Evolutionary conservation across 2,888 invertebrate species (phyloP).

Genomic region (Bombylius major): DNA sequence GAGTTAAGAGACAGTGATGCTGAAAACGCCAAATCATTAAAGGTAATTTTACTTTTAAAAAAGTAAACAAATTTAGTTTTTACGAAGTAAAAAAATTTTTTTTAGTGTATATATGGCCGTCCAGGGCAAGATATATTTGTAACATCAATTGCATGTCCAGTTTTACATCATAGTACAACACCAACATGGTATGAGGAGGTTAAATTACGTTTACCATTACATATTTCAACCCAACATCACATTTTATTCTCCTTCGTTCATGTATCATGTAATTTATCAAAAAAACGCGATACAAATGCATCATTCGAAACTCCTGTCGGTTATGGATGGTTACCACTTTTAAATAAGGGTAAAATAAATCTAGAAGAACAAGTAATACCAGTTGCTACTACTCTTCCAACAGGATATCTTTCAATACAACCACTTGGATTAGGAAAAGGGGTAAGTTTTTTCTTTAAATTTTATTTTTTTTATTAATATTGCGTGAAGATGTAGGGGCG

Average conservation of each 20-base stretch:
- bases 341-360: constrained; percentile 71
- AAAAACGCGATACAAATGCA: constrained; percentile 61
- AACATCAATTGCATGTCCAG: constrained; percentile 58
- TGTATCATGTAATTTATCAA: constrained; percentile 80
- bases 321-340: constrained; percentile 84
- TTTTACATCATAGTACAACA: constrained; percentile 78
- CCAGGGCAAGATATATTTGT: constrained; percentile 53
- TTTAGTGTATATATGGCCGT: constrained; percentile 60
- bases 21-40: constrained; percentile 54
- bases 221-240: constrained; percentile 76
- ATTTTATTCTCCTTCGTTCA: constrained; percentile 91
- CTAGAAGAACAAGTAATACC: constrained; percentile 72
- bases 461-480: not conserved
- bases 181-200: constrained; percentile 91
- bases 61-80: not conserved
- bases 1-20: constrained; percentile 77
- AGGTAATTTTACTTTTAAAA: constrained; percentile 41
- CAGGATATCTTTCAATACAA: constrained; percentile 80
- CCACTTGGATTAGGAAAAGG: constrained; percentile 85
- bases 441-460: constrained; percentile 42
- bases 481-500: not conserved
- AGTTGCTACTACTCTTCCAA: constrained; percentile 77
- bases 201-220: constrained; percentile 78
- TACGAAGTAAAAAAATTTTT: not conserved
- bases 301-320: constrained; percentile 70